phyloP scores from a whole-genome alignment of 2,888 invertebrate species.

The Nomada ruficornis region DNA sequence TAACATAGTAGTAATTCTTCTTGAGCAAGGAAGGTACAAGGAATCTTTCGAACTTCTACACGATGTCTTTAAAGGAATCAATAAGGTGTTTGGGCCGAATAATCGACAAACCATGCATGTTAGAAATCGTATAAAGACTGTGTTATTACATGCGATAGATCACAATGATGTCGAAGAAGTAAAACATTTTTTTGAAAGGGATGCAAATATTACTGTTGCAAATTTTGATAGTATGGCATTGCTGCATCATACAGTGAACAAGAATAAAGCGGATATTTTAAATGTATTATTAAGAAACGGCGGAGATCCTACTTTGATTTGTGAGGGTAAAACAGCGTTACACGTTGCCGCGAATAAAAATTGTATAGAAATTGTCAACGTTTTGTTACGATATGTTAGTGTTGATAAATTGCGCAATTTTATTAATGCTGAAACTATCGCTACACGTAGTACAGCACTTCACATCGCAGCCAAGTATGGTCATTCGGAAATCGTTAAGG shows the following conservation, averaged over 20 bases:
- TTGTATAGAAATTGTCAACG: background rate
- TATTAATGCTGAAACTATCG: background rate
- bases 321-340: conserved; percentile 8
- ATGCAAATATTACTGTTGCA: background rate
- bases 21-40: background rate
- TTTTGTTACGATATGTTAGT: conserved; percentile 1
- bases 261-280: background rate
- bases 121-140: background rate
- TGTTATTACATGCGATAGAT: background rate
- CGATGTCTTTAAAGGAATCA: background rate
- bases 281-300: conserved; percentile 2
- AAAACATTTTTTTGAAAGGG: background rate
- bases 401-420: background rate
- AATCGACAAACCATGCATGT: background rate
- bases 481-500: background rate
- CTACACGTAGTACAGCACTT: background rate
- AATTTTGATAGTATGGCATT: background rate
- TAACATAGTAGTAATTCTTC: background rate
- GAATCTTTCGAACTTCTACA: background rate
- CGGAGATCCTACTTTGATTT: background rate
- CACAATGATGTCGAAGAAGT: background rate
- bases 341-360: background rate
- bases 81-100: background rate
- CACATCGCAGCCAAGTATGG: conserved; percentile 5
- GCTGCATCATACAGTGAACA: background rate